Percentiles rank a stretch among this genome's conserved stretches.
Conservation (phyloP, 2,797 vertebrate species). For the Psittacula echo region DNA sequence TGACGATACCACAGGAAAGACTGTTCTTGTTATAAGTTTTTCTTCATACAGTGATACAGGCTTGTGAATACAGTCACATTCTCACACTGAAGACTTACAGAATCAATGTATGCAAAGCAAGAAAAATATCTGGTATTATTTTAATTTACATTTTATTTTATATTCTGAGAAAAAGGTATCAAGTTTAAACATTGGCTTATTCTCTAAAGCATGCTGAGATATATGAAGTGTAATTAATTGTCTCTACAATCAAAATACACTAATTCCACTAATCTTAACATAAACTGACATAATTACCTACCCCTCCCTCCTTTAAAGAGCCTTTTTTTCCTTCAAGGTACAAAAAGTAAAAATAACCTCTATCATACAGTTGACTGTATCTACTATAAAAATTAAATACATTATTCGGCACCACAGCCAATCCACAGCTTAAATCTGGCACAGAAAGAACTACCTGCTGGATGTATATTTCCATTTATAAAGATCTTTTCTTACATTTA, state of each 20-base stretch:
- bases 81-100: background rate
- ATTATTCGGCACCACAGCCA: background rate
- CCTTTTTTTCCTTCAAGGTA: background rate
- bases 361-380: background rate
- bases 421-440: background rate
- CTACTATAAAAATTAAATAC: background rate
- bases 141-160: background rate
- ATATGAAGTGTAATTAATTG: background rate
- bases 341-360: background rate
- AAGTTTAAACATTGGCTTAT: background rate
- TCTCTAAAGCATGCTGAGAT: background rate
- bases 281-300: background rate
- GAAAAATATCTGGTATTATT: background rate
- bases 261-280: background rate
- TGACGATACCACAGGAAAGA: background rate
- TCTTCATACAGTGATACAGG: background rate
- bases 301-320: background rate
- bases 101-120: background rate
- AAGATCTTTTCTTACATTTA: slow-evolving; percentile 22
- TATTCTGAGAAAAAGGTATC: background rate
- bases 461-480: background rate
- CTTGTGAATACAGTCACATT: background rate
- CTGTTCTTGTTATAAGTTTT: background rate
- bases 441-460: background rate
- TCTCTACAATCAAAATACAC: background rate